A percentile compares a stretch with the other conserved stretches of the same genome.
Conservation (phyloP, 2,113 vertebrate genomes). For the Trichomycterus rosablanca region DNA sequence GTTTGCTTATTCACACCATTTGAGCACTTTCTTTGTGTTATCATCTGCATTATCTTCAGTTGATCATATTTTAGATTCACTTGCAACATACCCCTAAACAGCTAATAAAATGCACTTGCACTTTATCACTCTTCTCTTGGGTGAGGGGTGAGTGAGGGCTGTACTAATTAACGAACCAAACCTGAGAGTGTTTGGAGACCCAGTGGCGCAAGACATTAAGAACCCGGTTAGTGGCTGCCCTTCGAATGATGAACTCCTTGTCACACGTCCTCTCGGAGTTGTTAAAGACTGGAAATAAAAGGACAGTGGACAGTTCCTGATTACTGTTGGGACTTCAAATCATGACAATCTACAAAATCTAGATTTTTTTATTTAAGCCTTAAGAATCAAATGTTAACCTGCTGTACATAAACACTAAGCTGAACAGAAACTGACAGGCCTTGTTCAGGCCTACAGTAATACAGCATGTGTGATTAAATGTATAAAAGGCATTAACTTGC, state of each 20-base stretch:
- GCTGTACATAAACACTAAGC: too few relatives aligned
- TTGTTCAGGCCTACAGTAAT: too few relatives aligned
- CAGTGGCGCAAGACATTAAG: slow-evolving; percentile 97
- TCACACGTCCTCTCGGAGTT: slow-evolving; percentile 89
- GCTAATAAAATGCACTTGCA: too few relatives aligned
- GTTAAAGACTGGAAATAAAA: slow-evolving; percentile 77
- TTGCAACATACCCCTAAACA: too few relatives aligned
- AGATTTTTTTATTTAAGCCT: neutral
- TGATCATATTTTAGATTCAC: too few relatives aligned
- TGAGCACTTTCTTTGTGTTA: too few relatives aligned
- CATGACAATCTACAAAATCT: neutral
- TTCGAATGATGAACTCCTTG: slow-evolving; percentile 97
- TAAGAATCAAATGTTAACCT: too few relatives aligned
- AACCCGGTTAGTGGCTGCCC: slow-evolving; percentile 95
- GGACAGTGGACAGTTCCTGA: neutral
- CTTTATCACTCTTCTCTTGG: too few relatives aligned
- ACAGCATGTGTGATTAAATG: neutral
- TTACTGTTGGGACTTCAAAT: neutral
- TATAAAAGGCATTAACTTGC: neutral
- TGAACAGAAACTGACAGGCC: too few relatives aligned
- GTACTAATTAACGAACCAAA: slow-evolving; percentile 49
- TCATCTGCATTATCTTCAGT: too few relatives aligned
- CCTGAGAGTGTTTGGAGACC: slow-evolving; percentile 98
- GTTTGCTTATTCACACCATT: too few relatives aligned
- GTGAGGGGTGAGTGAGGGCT: too few relatives aligned